phyloP scores from a whole-genome alignment of 1,140 invertebrate genomes.

The Hypothenemus hampei region DNA sequence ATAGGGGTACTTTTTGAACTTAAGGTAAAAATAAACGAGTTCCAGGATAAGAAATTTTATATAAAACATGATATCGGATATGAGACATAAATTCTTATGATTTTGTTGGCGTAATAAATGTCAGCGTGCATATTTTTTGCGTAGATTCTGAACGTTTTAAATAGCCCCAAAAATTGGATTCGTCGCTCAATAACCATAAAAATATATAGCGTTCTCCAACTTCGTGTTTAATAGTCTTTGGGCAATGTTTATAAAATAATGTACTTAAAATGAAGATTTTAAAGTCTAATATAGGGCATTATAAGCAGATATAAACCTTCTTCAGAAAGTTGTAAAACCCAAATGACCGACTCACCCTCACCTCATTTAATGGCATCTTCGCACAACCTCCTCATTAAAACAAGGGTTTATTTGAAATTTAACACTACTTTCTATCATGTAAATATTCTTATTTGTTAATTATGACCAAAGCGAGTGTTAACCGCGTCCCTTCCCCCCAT shows the following conservation, averaged over 20 bases:
- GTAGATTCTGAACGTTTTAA: slow-evolving; percentile 37
- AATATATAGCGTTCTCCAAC: slow-evolving; percentile 44
- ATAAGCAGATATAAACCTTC: slow-evolving; percentile 42
- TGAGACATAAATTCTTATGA: slow-evolving; percentile 40
- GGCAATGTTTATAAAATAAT: slow-evolving; percentile 47
- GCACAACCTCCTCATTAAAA: slow-evolving; percentile 24
- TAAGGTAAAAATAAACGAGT: too few relatives aligned
- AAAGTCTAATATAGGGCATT: slow-evolving; percentile 42
- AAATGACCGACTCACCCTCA: slow-evolving; percentile 24
- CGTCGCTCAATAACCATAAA: slow-evolving; percentile 46
- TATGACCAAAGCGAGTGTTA: too few relatives aligned
- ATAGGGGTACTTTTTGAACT: too few relatives aligned
- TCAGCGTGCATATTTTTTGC: slow-evolving; percentile 40
- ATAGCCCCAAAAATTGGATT: slow-evolving; percentile 47
- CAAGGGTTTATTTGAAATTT: slow-evolving; percentile 21
- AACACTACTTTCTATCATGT: too few relatives aligned
- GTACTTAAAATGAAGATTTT: slow-evolving; percentile 44
- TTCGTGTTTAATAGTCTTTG: slow-evolving; percentile 44
- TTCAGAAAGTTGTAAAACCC: slow-evolving; percentile 41
- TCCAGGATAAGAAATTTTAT: slow-evolving; percentile 36
- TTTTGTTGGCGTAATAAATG: slow-evolving; percentile 39
- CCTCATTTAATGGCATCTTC: slow-evolving; percentile 24
- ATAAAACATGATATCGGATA: slow-evolving; percentile 39
- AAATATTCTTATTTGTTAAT: too few relatives aligned
- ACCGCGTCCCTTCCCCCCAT: too few relatives aligned